phyloP scores from a whole-genome alignment of 2,797 vertebrate species.

The Caiman crocodilus region DNA sequence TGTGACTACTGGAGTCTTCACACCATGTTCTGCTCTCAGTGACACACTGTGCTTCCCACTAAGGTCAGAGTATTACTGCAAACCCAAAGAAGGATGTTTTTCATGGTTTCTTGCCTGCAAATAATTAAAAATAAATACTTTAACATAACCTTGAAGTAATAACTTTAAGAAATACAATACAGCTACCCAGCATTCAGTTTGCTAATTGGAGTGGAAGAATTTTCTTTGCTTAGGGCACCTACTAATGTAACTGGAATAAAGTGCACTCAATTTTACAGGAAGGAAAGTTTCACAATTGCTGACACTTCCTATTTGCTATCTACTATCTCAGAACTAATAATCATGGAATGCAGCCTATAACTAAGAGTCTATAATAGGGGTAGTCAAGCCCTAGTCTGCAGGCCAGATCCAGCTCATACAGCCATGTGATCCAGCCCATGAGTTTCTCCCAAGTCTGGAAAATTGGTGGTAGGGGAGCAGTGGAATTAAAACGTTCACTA shows the following conservation, averaged over 20 bases:
- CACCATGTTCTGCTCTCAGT: background rate
- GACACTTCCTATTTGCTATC: background rate
- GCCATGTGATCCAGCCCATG: too few relatives aligned
- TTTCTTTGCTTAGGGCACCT: background rate
- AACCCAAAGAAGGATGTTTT: background rate
- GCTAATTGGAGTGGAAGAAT: background rate
- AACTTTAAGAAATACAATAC: background rate
- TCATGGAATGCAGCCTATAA: too few relatives aligned
- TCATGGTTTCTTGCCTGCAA: background rate
- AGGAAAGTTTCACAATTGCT: background rate
- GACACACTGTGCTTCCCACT: rapidly evolving
- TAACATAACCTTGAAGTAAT: background rate
- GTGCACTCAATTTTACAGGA: background rate
- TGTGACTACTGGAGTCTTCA: background rate
- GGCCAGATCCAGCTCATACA: too few relatives aligned
- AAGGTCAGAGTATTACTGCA: background rate
- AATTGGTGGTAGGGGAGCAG: too few relatives aligned
- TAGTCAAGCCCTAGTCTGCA: too few relatives aligned
- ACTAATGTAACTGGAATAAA: background rate
- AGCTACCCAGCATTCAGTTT: background rate
- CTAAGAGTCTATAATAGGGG: too few relatives aligned
- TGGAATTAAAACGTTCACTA: too few relatives aligned
- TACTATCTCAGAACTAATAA: too few relatives aligned
- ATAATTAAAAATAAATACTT: background rate
- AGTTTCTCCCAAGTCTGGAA: background rate